A percentile compares a stretch with the other conserved stretches of the same genome.
phyloP scores from a whole-genome alignment of 2,113 vertebrate species.

The Anarhynchus alexandrinus region DNA sequence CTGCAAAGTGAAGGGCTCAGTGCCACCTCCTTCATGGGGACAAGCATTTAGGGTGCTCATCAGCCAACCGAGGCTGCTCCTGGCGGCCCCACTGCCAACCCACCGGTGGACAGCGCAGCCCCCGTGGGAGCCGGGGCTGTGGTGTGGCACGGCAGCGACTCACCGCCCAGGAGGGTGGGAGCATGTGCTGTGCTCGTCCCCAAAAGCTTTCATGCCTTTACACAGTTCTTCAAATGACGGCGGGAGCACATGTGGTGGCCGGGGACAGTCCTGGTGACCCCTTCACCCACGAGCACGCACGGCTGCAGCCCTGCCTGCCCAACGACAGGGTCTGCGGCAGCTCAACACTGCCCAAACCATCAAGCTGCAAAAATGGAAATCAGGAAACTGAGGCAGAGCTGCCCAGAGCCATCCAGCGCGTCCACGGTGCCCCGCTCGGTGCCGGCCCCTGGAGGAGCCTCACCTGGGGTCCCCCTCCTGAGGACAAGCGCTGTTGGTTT shows the following conservation, averaged over 20 bases:
- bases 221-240: rapidly evolving
- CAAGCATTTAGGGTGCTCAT: rapidly evolving
- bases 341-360: too few relatives aligned
- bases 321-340: background rate
- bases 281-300: rapidly evolving
- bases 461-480: background rate
- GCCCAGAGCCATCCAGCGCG: rapidly evolving
- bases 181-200: background rate
- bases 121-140: rapidly evolving
- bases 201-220: background rate
- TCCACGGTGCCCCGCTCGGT: rapidly evolving
- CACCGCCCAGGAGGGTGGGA: rapidly evolving
- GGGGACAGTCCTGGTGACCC: background rate
- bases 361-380: rapidly evolving
- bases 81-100: background rate
- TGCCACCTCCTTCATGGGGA: background rate
- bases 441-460: background rate
- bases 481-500: background rate
- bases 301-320: background rate
- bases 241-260: rapidly evolving
- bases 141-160: background rate
- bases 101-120: too few relatives aligned
- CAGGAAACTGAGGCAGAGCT: background rate
- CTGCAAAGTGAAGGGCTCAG: background rate
- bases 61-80: background rate